Conservation (phyloP, 2,888 invertebrate species). For the Neoscelio sp. region DNA sequence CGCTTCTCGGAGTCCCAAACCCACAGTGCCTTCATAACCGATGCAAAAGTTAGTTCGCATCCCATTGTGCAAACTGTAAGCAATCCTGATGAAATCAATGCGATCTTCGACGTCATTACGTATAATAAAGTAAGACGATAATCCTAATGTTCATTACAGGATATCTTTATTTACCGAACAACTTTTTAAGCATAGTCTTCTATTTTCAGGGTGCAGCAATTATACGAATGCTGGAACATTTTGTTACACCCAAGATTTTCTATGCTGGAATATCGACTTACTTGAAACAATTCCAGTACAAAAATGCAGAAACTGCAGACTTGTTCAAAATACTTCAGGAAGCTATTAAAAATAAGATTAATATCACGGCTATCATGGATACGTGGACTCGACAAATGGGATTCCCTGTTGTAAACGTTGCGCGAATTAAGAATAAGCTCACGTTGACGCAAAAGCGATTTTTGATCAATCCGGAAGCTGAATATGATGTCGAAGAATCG, state of each 20-base stretch:
- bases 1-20: slow-evolving; percentile 90
- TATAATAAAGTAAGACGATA: slow-evolving; percentile 94
- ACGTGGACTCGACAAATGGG: slow-evolving; percentile 97
- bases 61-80: slow-evolving; percentile 94
- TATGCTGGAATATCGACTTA: slow-evolving; percentile 90
- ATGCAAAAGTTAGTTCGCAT: slow-evolving; percentile 93
- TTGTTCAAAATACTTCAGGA: slow-evolving; percentile 88
- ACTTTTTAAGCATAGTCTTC: slow-evolving; percentile 19
- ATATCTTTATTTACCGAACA: background rate
- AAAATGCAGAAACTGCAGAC: slow-evolving; percentile 92
- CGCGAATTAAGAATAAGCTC: slow-evolving; percentile 83
- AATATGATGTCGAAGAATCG: slow-evolving; percentile 82
- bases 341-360: slow-evolving; percentile 84
- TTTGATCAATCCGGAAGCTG: slow-evolving; percentile 87
- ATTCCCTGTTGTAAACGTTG: slow-evolving; percentile 90
- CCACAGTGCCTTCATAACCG: slow-evolving; percentile 89
- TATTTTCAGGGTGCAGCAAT: slow-evolving; percentile 92
- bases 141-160: too few relatives aligned
- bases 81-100: slow-evolving; percentile 95
- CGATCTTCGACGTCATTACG: slow-evolving; percentile 95
- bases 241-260: slow-evolving; percentile 90
- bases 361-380: slow-evolving; percentile 89
- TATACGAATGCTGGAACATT: slow-evolving; percentile 94
- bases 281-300: slow-evolving; percentile 87
- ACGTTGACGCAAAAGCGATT: slow-evolving; percentile 90